Base-by-base conservation (phyloP, 2,888 invertebrate species). In the Oxystoma pomonae region DNA sequence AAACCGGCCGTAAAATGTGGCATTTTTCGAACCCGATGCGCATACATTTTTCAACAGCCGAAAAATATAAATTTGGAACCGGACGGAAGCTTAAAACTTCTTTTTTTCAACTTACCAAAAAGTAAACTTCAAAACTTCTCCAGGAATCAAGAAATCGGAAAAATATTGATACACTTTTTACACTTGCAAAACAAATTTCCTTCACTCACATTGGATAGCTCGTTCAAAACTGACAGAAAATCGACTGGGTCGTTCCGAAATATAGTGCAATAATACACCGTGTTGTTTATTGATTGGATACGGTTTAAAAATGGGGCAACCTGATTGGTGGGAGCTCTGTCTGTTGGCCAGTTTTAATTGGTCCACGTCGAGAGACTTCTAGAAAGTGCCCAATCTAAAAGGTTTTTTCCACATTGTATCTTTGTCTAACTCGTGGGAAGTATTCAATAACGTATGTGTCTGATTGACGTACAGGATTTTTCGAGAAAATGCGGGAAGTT, bases 271-370 rank as follows among this genome's bases (percentile, higher is more conserved):
- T 67, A 69, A 69, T 65, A 63, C 68, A 57, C 70, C 89, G 89
- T 89, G 89, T 80, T 77, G 75, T 58, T 73, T 73, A 72, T 9
- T 73, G 76, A 86, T 87, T 87, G 85, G 87, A 74, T 65, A 65
- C 69, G 69, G 68, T 68, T 65, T 65, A 69, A 78, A 80, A 85
- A 84, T 76, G 74, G 59, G 70, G 65, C 9, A 2, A 66, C 64
- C 19, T 73, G 68, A 85, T 86, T 85, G 84, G 85, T 69, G 76
- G 76, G 74, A 69, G 72, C 75, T 35, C 71, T 79, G 72, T 78
- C 81, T 85, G 86, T 85, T 87, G 88, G 84, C 86, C 75, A 55
- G 22, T 70, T 71, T 57, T 72, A 68, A 88, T 89, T 88, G 89
- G 89, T 86, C 86, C 88, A 89, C 88, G 88, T 88, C 57, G 51